Conservation (phyloP, 2,797 vertebrate genomes). For the Propithecus deckenii region DNA sequence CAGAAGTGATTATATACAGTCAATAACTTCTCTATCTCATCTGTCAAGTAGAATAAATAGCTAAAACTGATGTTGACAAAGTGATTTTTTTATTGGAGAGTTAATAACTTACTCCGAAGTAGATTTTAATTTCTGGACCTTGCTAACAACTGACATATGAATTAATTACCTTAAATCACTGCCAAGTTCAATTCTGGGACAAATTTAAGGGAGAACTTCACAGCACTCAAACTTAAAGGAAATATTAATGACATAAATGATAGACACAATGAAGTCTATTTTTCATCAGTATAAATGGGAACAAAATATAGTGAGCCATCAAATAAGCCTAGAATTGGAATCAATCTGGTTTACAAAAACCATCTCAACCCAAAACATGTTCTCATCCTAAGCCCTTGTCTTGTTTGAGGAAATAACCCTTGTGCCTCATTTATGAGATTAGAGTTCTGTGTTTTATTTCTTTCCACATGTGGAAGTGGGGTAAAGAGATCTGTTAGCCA, state of each 20-base stretch:
- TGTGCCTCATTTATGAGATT: neutral
- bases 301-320: constrained; percentile 16
- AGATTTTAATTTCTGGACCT: constrained; percentile 77
- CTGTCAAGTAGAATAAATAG: constrained; percentile 76
- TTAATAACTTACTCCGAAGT: constrained; percentile 77
- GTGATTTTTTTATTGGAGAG: constrained; percentile 73
- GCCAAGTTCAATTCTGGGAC: constrained; percentile 73
- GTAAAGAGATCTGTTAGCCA: constrained; percentile 30
- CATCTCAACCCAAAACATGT: neutral
- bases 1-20: constrained; percentile 76
- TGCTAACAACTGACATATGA: constrained; percentile 76
- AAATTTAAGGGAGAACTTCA: constrained; percentile 71
- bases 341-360: neutral
- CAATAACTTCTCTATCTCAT: constrained; percentile 74
- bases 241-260: constrained; percentile 65
- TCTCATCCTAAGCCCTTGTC: neutral
- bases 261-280: constrained; percentile 61
- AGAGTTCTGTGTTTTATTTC: neutral
- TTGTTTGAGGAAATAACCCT: neutral
- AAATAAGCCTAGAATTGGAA: constrained; percentile 24
- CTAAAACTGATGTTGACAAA: constrained; percentile 79
- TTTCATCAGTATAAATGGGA: constrained; percentile 53
- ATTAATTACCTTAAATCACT: constrained; percentile 80
- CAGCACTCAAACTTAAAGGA: constrained; percentile 46
- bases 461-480: neutral